Evolutionary conservation across 2,113 vertebrate species (phyloP).

Genomic region (Sterrhoptilus dennistouni): DNA sequence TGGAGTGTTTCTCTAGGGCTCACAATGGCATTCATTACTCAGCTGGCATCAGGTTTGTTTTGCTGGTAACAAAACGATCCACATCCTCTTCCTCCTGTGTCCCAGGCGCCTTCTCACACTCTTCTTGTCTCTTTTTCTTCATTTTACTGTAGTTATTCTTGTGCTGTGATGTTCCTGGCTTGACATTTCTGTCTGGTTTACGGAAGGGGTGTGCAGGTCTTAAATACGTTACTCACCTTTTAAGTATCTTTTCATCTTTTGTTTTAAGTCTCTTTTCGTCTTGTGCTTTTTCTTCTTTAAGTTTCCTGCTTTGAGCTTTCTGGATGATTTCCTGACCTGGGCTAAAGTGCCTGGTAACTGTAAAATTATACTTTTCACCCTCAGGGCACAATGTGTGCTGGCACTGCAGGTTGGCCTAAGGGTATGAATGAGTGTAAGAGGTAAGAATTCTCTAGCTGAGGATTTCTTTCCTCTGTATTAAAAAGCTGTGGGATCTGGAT

Average conservation of each 20-base stretch:
- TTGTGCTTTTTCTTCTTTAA: constrained; percentile 50
- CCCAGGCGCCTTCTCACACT: not conserved
- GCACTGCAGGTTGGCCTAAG: not conserved
- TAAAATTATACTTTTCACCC: not conserved
- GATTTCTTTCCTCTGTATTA: not conserved
- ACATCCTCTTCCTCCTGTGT: constrained; percentile 62
- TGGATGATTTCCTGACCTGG: constrained; percentile 25
- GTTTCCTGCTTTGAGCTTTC: constrained; percentile 47
- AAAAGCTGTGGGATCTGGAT: not conserved
- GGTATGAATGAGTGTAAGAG: not conserved
- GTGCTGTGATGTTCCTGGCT: not conserved
- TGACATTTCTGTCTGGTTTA: not conserved
- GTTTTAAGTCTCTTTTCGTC: not conserved
- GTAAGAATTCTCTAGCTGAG: not conserved
- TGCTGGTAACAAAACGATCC: not conserved
- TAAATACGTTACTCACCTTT: not conserved
- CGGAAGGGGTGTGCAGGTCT: not conserved
- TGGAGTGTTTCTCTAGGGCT: fast-evolving
- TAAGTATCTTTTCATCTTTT: not conserved
- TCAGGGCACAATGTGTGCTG: not conserved
- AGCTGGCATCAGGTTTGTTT: not conserved
- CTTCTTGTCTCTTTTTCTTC: not conserved
- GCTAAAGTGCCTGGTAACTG: not conserved
- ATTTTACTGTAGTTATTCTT: not conserved
- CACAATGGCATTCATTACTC: not conserved